Conservation (phyloP, 2,113 vertebrate genomes). For the Noctilio leporinus region DNA sequence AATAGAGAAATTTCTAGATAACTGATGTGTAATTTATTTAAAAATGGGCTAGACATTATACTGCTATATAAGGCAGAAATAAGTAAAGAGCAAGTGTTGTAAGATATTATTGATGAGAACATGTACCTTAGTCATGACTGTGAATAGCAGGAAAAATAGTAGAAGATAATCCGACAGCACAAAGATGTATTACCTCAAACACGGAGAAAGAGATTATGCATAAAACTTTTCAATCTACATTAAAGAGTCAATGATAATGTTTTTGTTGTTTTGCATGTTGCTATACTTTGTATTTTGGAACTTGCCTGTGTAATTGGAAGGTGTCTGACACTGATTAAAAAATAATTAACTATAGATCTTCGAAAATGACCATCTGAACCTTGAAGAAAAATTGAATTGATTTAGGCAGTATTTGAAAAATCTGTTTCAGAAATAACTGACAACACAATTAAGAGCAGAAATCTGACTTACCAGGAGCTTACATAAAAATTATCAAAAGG, state of each 20-base stretch:
- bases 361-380: not conserved
- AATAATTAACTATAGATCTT: constrained; percentile 17
- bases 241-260: not conserved
- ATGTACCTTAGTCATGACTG: not conserved
- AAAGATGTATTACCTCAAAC: not conserved
- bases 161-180: not conserved
- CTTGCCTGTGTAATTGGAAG: not conserved
- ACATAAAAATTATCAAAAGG: not conserved
- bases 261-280: not conserved
- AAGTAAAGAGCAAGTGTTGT: not conserved
- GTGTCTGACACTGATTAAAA: not conserved
- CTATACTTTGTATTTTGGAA: not conserved
- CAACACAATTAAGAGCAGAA: not conserved
- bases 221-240: not conserved
- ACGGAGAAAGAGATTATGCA: not conserved
- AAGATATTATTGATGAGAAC: not conserved
- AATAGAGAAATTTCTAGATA: not conserved
- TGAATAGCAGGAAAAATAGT: not conserved
- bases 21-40: not conserved
- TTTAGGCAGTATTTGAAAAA: constrained; percentile 26
- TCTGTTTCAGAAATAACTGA: not conserved
- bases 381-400: constrained; percentile 37
- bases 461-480: not conserved
- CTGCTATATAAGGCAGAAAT: not conserved
- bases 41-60: not conserved